Conservation (phyloP, 2,888 invertebrate species). For the Chrysolina oricalcia region DNA sequence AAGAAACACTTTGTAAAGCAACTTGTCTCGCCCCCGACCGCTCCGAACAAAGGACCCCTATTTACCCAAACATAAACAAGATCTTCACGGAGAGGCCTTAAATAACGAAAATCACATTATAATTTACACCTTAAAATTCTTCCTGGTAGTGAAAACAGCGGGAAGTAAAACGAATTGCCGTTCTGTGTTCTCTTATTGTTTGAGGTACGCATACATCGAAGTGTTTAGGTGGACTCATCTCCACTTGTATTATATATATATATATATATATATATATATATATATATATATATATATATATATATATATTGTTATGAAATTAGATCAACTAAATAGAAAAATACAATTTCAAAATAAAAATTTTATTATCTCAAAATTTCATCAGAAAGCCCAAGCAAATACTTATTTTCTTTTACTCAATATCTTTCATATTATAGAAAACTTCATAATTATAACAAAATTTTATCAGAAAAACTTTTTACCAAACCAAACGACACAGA, state of each 20-base stretch:
- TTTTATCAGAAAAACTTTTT: no score
- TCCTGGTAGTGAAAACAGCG: slow-evolving; percentile 58
- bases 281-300: no score
- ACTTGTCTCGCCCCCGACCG: slow-evolving; percentile 57
- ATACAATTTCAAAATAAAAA: no score
- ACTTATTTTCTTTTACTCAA: no score
- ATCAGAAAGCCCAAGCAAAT: no score
- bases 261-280: no score
- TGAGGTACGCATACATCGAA: slow-evolving; percentile 15
- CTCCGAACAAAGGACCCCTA: slow-evolving; percentile 61
- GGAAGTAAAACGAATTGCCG: slow-evolving; percentile 46
- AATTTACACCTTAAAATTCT: slow-evolving; percentile 64
- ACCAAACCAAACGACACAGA: no score
- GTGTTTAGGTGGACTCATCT: slow-evolving; percentile 2
- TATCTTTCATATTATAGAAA: no score
- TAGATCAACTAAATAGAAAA: no score
- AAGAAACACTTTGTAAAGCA: slow-evolving; percentile 45
- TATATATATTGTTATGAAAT: no score
- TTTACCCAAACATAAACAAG: slow-evolving; percentile 59
- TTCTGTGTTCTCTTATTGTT: slow-evolving; percentile 43
- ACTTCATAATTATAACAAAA: no score
- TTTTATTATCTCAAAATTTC: no score
- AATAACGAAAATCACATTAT: slow-evolving; percentile 64
- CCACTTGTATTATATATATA: neutral
- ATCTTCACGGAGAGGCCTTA: slow-evolving; percentile 62